A percentile compares a stretch with the other conserved stretches of the same genome.
Conservation (phyloP, 2,797 vertebrate genomes). For the Schizothorax lantsangensis region DNA sequence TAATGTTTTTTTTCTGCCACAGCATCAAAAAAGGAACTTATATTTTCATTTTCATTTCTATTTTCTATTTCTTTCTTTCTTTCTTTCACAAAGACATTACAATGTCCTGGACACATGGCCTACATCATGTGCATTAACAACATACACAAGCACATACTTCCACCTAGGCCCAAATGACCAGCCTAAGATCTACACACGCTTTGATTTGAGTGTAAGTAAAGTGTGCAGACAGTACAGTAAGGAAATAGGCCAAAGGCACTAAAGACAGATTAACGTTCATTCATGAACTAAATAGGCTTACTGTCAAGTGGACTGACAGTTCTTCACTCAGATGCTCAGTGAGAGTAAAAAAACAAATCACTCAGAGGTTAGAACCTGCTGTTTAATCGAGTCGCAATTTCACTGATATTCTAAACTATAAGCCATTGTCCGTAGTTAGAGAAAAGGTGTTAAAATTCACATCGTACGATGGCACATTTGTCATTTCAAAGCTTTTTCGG, state of each 20-base stretch:
- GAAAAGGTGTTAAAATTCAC: background rate
- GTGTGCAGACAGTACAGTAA: background rate
- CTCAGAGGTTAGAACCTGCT: background rate
- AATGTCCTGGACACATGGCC: background rate
- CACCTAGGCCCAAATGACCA: background rate
- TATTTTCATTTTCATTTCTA: background rate
- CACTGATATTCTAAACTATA: background rate
- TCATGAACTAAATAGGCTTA: slow-evolving; percentile 17
- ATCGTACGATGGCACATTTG: background rate
- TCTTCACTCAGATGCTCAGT: slow-evolving; percentile 9
- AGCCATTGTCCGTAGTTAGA: background rate
- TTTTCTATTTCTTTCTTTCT: background rate
- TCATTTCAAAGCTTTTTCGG: background rate
- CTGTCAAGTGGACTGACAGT: background rate
- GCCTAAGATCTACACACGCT: background rate
- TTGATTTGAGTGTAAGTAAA: background rate
- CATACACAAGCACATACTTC: background rate
- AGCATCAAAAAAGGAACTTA: background rate
- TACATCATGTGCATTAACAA: background rate
- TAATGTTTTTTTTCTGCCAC: background rate
- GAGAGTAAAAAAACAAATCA: slow-evolving; percentile 16
- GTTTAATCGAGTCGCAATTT: background rate
- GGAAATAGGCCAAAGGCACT: slow-evolving; percentile 18
- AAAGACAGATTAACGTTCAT: slow-evolving; percentile 30
- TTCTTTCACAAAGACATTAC: background rate